Percentiles rank a stretch among this genome's conserved stretches.
Evolutionary conservation across 2,113 vertebrate genomes (phyloP).

Genomic region (Proteles cristata): DNA sequence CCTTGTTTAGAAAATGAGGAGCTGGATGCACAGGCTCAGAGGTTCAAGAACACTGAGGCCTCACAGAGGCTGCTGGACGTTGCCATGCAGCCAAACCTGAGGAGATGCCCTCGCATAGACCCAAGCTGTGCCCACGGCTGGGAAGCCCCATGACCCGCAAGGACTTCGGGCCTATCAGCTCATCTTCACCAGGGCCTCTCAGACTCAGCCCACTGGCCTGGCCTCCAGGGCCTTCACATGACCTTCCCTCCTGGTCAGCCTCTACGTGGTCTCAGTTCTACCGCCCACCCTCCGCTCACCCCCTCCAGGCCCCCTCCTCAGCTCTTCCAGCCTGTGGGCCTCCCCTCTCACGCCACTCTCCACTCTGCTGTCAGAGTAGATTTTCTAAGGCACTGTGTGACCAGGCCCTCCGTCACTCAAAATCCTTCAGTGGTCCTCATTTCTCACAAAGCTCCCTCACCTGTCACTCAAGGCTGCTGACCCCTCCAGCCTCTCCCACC

Average conservation of each 20-base stretch:
- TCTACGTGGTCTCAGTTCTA: not conserved
- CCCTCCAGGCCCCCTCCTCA: not conserved
- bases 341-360: no score
- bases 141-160: not conserved
- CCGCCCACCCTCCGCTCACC: not conserved
- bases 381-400: not conserved
- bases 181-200: not conserved
- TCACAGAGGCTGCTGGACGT: not conserved
- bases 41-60: not conserved
- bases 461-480: not conserved
- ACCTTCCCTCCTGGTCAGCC: not conserved
- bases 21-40: not conserved
- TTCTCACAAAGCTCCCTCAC: not conserved
- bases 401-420: not conserved
- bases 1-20: not conserved
- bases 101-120: rapidly evolving
- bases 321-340: not conserved
- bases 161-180: not conserved
- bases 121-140: not conserved
- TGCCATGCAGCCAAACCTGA: not conserved
- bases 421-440: not conserved
- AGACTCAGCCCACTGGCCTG: not conserved
- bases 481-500: not conserved
- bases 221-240: not conserved
- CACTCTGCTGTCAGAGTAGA: not conserved